A percentile compares a stretch with the other conserved stretches of the same genome.
Conservation (phyloP, 2,888 invertebrate genomes). For the Spisula solida region DNA sequence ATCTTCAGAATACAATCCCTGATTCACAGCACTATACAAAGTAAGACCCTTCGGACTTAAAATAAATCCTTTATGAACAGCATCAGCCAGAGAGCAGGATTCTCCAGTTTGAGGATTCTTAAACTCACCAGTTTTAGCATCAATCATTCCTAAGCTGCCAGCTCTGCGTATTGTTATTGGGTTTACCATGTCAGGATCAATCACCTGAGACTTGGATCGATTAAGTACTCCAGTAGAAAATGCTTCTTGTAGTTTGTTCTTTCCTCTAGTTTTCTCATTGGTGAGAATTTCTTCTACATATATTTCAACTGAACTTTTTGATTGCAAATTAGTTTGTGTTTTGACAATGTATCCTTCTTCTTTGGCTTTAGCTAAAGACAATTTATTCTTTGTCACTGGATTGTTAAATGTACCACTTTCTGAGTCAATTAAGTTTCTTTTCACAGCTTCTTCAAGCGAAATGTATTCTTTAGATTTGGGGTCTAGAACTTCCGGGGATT, state of each 20-base stretch:
- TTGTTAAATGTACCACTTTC: conserved; percentile 77
- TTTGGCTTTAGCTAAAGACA: conserved; percentile 88
- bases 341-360: conserved; percentile 88
- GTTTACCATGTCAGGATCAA: conserved; percentile 83
- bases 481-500: conserved; percentile 76
- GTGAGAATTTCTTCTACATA: conserved; percentile 82
- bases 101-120: conserved; percentile 84
- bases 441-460: conserved; percentile 78
- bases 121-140: conserved; percentile 82
- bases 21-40: conserved; percentile 83
- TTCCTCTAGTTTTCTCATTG: conserved; percentile 75
- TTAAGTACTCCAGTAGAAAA: conserved; percentile 82
- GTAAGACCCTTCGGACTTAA: conserved; percentile 82
- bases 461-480: conserved; percentile 89
- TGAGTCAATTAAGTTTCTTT: conserved; percentile 74
- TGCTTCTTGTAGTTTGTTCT: conserved; percentile 80
- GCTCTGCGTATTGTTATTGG: conserved; percentile 82
- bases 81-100: conserved; percentile 79
- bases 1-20: conserved; percentile 87
- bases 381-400: conserved; percentile 69
- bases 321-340: conserved; percentile 61
- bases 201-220: conserved; percentile 82
- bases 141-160: conserved; percentile 89
- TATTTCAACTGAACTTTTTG: conserved; percentile 80
- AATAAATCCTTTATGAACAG: conserved; percentile 83